Evolutionary conservation across 2,888 invertebrate genomes (phyloP).

Genomic region (Bombyx huttoni): DNA sequence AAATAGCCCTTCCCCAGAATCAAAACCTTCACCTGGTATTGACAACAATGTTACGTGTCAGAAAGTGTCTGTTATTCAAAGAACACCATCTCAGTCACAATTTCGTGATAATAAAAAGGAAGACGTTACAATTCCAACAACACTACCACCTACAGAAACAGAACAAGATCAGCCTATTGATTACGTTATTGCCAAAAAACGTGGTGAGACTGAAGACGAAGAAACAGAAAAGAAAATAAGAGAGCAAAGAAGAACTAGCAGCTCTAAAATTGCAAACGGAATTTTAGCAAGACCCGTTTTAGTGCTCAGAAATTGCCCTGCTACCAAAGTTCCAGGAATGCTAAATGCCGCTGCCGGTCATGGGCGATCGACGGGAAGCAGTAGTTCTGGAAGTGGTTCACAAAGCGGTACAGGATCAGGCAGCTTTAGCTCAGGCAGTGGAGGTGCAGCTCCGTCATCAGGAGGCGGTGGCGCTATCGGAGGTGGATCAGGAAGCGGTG

Average conservation of each 20-base stretch:
- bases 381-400: slow-evolving; percentile 64
- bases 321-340: slow-evolving; percentile 75
- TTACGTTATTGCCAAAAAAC: slow-evolving; percentile 87
- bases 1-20: slow-evolving; percentile 66
- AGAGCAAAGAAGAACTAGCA: slow-evolving; percentile 78
- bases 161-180: slow-evolving; percentile 91
- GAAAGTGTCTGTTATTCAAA: slow-evolving; percentile 85
- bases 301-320: slow-evolving; percentile 69
- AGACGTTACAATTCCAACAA: slow-evolving; percentile 65
- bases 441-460: slow-evolving; percentile 71
- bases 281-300: slow-evolving; percentile 66
- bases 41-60: slow-evolving; percentile 79
- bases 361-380: slow-evolving; percentile 77
- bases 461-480: slow-evolving; percentile 75
- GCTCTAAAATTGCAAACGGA: slow-evolving; percentile 76
- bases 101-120: slow-evolving; percentile 63
- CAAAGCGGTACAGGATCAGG: slow-evolving; percentile 63
- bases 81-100: slow-evolving; percentile 77
- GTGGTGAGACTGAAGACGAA: slow-evolving; percentile 78
- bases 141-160: slow-evolving; percentile 71
- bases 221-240: slow-evolving; percentile 78
- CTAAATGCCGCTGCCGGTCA: slow-evolving; percentile 85
- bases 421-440: slow-evolving; percentile 70
- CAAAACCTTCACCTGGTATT: slow-evolving; percentile 74
- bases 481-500: slow-evolving; percentile 83